A percentile compares a stretch with the other conserved stretches of the same genome.
These are phyloP conservation scores for Delphinapterus leucas DNA, from an alignment of 2,113 vertebrate species.

Conservation along the genomic window DNA sequence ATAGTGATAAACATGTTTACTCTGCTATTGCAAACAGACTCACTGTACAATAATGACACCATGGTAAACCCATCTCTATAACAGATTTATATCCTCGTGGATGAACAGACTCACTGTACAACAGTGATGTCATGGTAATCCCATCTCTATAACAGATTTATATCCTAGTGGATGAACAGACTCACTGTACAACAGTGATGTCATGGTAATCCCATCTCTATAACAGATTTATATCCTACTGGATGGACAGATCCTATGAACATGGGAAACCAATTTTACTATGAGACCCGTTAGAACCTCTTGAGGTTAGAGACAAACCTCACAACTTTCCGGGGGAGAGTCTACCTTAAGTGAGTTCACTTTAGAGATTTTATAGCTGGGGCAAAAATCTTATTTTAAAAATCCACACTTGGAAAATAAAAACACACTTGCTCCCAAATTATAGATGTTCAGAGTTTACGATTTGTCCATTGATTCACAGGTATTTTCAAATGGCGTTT, in stretches of 20 bases:
- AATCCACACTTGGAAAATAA: not conserved
- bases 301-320: not conserved
- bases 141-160: not conserved
- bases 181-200: not conserved
- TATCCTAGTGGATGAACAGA: not conserved
- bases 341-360: not conserved
- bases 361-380: not conserved
- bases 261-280: not conserved
- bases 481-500: not conserved
- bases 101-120: not conserved
- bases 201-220: not conserved
- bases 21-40: not conserved
- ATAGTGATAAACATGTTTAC: not conserved
- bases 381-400: not conserved
- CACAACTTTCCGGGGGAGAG: not conserved
- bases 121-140: not conserved
- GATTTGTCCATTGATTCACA: not conserved
- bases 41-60: not conserved
- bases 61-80: not conserved
- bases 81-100: not conserved
- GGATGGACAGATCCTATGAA: not conserved
- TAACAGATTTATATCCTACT: not conserved
- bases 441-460: not conserved
- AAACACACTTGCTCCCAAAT: not conserved
- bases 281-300: not conserved